These are phyloP conservation scores for Palythoa grandiflora DNA, from an alignment of 92 coral and sea anemone genomes.

Conservation along the genomic window DNA sequence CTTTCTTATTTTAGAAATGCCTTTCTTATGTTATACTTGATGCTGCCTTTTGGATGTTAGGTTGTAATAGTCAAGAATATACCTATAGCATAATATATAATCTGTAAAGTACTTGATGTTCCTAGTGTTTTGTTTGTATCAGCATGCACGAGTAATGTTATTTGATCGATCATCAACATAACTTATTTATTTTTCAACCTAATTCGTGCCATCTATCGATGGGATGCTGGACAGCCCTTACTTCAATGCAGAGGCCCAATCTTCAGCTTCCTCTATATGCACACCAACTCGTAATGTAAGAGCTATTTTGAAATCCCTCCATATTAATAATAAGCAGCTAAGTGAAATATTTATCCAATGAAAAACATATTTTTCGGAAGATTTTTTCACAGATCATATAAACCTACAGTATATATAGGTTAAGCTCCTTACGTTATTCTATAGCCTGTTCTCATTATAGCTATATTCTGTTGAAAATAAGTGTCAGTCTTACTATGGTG, in stretches of 20 bases:
- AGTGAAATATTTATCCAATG: not conserved
- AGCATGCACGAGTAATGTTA: not conserved
- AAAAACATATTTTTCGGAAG: not conserved
- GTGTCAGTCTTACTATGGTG: not conserved
- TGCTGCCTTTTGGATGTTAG: not conserved
- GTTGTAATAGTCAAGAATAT: not conserved
- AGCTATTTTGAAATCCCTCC: not conserved
- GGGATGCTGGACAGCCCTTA: conserved; percentile 10
- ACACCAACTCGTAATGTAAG: not conserved
- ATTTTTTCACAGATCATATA: not conserved
- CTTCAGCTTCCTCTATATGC: conserved; percentile 1
- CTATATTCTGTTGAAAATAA: not conserved
- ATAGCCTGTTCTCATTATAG: conserved; percentile 1
- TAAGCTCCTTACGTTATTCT: not conserved
- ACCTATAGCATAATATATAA: not conserved
- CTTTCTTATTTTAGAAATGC: not conserved
- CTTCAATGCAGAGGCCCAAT: not conserved
- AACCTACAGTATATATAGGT: not conserved
- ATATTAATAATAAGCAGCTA: conserved; percentile 8
- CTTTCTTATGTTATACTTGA: not conserved
- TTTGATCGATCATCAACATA: conserved; percentile 1
- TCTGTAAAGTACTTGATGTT: conserved; percentile 6
- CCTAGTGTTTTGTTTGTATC: conserved; percentile 5
- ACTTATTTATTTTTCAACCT: not conserved
- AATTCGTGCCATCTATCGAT: not conserved